phyloP scores from a whole-genome alignment of 2,888 invertebrate genomes.

The Tenodera sinensis region DNA sequence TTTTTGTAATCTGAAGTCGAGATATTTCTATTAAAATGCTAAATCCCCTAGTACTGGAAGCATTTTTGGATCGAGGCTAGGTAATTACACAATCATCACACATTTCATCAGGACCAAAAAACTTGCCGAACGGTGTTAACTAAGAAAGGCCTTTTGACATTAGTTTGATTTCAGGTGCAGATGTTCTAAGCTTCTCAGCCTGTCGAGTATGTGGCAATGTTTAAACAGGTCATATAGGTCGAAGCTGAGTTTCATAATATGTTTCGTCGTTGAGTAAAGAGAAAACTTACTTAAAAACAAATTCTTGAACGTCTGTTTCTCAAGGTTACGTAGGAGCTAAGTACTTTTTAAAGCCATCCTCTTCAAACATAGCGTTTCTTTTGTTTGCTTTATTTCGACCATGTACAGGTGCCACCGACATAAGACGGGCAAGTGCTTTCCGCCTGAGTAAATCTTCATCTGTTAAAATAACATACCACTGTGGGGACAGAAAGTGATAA shows the following conservation, averaged over 20 bases:
- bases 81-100: too few species aligned
- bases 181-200: not conserved
- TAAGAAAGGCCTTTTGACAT: rapidly evolving
- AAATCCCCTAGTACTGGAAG: too few species aligned
- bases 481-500: not conserved
- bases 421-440: not conserved
- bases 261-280: not conserved
- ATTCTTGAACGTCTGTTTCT: not conserved
- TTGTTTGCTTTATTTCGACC: not conserved
- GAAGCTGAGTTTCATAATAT: not conserved
- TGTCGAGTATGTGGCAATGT: not conserved
- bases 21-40: too few species aligned
- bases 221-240: not conserved
- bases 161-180: not conserved
- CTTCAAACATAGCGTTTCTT: not conserved
- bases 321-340: not conserved
- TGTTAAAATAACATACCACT: not conserved
- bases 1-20: too few species aligned
- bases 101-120: too few species aligned
- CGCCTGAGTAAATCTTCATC: not conserved
- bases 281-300: not conserved
- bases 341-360: not conserved
- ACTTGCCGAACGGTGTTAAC: too few species aligned
- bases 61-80: too few species aligned
- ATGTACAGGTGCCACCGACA: not conserved